phyloP scores from a whole-genome alignment of 2,888 invertebrate species.

The Macaria liturata region DNA sequence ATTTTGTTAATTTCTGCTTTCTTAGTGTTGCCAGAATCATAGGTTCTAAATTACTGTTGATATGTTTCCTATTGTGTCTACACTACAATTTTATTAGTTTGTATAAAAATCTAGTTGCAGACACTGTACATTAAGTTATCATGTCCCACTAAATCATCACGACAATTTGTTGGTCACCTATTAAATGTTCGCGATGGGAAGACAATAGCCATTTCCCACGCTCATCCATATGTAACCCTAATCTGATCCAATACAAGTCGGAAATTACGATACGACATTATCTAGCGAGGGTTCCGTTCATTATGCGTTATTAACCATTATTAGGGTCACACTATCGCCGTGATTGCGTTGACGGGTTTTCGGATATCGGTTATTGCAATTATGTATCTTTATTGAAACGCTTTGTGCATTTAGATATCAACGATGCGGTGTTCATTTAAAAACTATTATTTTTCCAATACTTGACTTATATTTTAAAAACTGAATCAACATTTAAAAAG shows the following conservation, averaged over 20 bases:
- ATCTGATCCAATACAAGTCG: constrained; percentile 41
- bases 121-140: too few relatives aligned
- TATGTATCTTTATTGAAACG: constrained; percentile 27
- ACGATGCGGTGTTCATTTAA: background rate
- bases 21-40: too few relatives aligned
- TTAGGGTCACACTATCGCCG: constrained; percentile 32
- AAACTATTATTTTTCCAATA: too few relatives aligned
- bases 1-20: too few relatives aligned
- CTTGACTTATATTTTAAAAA: too few relatives aligned
- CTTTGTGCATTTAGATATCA: background rate
- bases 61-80: too few relatives aligned
- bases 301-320: constrained; percentile 59
- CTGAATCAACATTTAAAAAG: too few relatives aligned
- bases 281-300: constrained; percentile 52
- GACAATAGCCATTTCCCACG: constrained; percentile 32
- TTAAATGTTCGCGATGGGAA: constrained; percentile 29
- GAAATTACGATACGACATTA: constrained; percentile 57
- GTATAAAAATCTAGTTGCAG: too few relatives aligned
- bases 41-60: too few relatives aligned
- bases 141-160: too few relatives aligned
- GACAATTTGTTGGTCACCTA: background rate
- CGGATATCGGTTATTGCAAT: constrained; percentile 35
- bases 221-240: constrained; percentile 38
- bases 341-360: constrained; percentile 37
- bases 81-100: too few relatives aligned